These are phyloP conservation scores for Lottia scabra DNA, from an alignment of 2,888 invertebrate species.

Conservation along the genomic window DNA sequence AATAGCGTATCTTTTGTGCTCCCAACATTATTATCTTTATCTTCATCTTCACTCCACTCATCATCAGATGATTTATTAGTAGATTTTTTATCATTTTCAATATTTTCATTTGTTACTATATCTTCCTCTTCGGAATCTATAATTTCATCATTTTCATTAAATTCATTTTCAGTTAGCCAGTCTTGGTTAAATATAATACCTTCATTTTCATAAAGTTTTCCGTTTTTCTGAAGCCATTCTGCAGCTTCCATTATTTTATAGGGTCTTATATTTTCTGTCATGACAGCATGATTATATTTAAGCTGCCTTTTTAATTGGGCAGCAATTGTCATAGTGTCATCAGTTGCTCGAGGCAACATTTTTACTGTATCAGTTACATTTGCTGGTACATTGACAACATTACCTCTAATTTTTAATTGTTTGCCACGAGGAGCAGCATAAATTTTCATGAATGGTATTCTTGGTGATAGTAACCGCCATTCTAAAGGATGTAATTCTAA, in stretches of 20 bases:
- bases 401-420: background rate
- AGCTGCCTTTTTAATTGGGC: conserved; percentile 8
- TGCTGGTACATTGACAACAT: conserved; percentile 8
- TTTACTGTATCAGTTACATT: background rate
- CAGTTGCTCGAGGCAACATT: background rate
- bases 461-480: background rate
- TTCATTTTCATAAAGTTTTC: background rate
- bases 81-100: too few species aligned
- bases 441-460: background rate
- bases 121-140: conserved; percentile 12
- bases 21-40: background rate
- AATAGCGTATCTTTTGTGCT: background rate
- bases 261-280: conserved; percentile 9
- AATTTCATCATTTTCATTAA: background rate
- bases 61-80: background rate
- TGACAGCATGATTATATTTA: background rate
- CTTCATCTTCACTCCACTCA: background rate
- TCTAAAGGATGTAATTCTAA: background rate
- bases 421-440: background rate
- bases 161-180: background rate
- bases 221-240: too few species aligned
- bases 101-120: conserved; percentile 13
- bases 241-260: conserved; percentile 13
- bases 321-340: conserved; percentile 12
- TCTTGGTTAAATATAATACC: background rate